Base-by-base conservation (phyloP, 2,113 vertebrate species). In the Empidonax traillii region DNA sequence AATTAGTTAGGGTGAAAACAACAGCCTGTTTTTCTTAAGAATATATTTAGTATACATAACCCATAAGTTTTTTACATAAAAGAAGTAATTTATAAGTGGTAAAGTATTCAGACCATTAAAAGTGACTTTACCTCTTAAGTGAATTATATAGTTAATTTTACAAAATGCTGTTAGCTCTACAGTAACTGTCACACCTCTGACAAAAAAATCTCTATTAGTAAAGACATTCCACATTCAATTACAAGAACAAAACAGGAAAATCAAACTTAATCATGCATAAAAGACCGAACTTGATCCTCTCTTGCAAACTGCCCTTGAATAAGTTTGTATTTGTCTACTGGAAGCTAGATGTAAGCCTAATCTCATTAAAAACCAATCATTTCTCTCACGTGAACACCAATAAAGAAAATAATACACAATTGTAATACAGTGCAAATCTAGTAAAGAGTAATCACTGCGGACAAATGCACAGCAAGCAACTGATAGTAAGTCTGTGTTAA, bases 201-300 rank as follows among this genome's bases (percentile, higher is more conserved):
- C 51, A 87, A 87, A 41, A 41, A 93, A 73, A 66, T 28, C 9
- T 71, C 25, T 79, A 93, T 96, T 96, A 96, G 95, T 97, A 92
- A 88, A 81, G 66, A 91, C 90, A 88, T 96, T 93, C 82, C 87
- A 89, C 93, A 93, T 86, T 96, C 91, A 89, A 66, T 91, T 76
- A 72, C 31, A 92, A 83, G 49, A 96, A 76, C 35, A 92, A 72
- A 88, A 46, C 14, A 62, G 53, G 33, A 71, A 91, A 90, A 90
- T 75, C 82, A 92, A 94, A 67, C 49, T 83, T 87, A 77, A 95
- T 87, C 97, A 97, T 97, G 95, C 97, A 96, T 21, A 94, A 96
- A 67, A 82, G 37, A 74, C 58, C 3, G 2, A 93, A 93, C n/a
- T 82, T 65, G 27, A 85, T 58, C 30, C 10, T 75, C 33, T 93